Conservation (phyloP, 2,113 vertebrate genomes). For the Sterrhoptilus dennistouni region DNA sequence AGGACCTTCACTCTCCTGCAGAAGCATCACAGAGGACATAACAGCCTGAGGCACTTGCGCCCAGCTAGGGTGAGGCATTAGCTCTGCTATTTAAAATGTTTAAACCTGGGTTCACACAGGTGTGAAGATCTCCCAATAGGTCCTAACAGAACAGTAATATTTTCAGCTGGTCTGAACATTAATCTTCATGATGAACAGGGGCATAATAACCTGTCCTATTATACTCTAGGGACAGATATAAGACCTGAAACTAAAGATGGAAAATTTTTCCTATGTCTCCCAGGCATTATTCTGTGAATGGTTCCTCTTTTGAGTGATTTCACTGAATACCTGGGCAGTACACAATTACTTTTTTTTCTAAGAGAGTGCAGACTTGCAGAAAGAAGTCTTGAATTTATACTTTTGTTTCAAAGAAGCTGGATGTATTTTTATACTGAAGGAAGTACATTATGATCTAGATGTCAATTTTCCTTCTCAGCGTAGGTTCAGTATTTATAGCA, state of each 20-base stretch:
- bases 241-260: conserved; percentile 29
- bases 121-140: not conserved
- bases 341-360: not conserved
- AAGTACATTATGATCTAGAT: not conserved
- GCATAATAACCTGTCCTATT: conserved; percentile 44
- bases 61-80: not conserved
- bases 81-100: conserved; percentile 28
- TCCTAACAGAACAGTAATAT: conserved; percentile 40
- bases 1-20: not conserved
- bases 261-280: not conserved
- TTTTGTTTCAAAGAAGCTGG: not conserved
- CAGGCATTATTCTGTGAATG: not conserved
- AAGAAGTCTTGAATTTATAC: not conserved
- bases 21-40: not conserved
- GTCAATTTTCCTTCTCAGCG: not conserved
- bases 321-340: conserved; percentile 26
- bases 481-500: not conserved
- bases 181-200: conserved; percentile 50
- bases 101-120: conserved; percentile 8
- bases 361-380: not conserved
- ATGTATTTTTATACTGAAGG: not conserved
- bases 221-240: conserved; percentile 19
- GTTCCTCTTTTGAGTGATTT: conserved; percentile 36
- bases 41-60: not conserved
- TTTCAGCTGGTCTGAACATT: conserved; percentile 54